Evolutionary conservation across 2,797 vertebrate genomes (phyloP).

Genomic region (Sebastes diploproa): DNA sequence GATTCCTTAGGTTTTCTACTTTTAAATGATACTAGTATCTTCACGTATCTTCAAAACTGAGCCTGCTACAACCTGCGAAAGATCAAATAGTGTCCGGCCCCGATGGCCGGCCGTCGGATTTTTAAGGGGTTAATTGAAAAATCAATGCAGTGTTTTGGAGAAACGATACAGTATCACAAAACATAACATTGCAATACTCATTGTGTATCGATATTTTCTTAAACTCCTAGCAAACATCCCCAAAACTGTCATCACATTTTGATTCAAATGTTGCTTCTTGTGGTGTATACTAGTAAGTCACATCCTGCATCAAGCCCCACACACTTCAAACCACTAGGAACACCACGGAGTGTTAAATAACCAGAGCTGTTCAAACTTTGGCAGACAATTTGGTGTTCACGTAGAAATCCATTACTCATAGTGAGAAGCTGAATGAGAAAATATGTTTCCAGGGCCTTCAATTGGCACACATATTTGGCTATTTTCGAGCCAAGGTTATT

Average conservation of each 20-base stretch:
- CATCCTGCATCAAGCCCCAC: background rate
- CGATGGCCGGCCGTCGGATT: rapidly evolving
- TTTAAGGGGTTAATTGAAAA: no score
- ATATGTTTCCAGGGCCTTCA: background rate
- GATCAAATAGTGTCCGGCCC: no score
- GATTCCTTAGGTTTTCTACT: no score
- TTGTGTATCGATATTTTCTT: no score
- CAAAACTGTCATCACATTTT: background rate
- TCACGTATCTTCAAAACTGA: no score
- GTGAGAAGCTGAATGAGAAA: background rate
- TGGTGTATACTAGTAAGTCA: background rate
- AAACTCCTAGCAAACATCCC: background rate
- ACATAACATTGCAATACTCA: no score
- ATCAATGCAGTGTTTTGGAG: no score
- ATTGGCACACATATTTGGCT: background rate
- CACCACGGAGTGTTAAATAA: background rate
- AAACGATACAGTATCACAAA: no score
- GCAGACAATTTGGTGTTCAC: background rate
- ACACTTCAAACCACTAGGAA: background rate
- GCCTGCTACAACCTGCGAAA: no score
- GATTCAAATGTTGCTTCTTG: background rate
- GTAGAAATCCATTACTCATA: background rate
- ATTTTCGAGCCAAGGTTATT: background rate
- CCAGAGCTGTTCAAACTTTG: background rate
- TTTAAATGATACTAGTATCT: no score